Evolutionary conservation across 1,140 invertebrate genomes (phyloP), one percentile per base, ranked within the genome.

Genomic region (Bombus consobrinus): DNA sequence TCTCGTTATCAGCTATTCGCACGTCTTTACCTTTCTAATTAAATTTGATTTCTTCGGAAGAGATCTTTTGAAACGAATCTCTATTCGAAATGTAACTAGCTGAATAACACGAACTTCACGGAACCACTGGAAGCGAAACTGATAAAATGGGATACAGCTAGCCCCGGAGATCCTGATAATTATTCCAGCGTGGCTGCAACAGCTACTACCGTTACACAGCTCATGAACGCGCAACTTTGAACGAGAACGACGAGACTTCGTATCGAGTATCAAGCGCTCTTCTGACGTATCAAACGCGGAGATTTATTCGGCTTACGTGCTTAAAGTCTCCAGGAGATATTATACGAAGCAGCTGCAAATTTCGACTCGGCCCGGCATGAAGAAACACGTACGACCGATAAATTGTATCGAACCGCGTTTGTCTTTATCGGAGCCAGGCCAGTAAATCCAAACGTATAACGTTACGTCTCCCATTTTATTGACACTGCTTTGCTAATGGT

Each of bases 261-360:
- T 57, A 28, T 84, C 66, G 28, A 62, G 47, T 79, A 84, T 79
- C 75, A 71, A 59, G 66, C 64, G 75, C 43, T 18, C 34, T 79
- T 84, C 47, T 22, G 62, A 84, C 78, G 66, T 84, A 79, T 79
- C 75, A 79, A 43, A 72, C n/a, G 53, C 32, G 53, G 2, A 59
- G 82, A 84, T 71, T 72, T 84, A 84, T 84, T 43, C 64, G 32
- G 66, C 39, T 62, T 72, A 84, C 82, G 82, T 84, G 82, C 75
- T 59, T 72, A 37, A 72, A 43, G 82, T 79, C 53, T 43, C 3
- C 2, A 0, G 3, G 5, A 71, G 82, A 79, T 72, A 79, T 78
- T 62, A 78, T 71, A 78, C 32, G 41, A 47, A 53, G 8, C 66
- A 53, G 12, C 75, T 83, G 82, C 28, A 79, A 84, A 84, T 79